Evolutionary conservation across 1,140 invertebrate species (phyloP), one percentile per base, ranked within the genome.

Genomic region (Pseudomyrmex sp.): DNA sequence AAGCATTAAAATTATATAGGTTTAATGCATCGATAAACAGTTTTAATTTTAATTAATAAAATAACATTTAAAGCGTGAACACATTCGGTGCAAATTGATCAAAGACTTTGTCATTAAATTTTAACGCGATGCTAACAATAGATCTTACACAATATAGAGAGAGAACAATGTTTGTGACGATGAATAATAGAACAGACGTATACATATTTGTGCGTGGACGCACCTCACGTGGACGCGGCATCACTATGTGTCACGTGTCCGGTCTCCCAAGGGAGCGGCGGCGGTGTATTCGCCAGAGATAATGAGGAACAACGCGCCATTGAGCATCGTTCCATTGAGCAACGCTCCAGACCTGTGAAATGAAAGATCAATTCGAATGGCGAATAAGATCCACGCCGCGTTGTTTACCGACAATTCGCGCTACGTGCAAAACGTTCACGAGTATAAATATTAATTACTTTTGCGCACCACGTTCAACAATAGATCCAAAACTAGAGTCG

Each of bases 241-340:
- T 93, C 92, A 20, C 84, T 84, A 15, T 88, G 88, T 50, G 84
- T 59, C 70, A 90, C 84, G 74, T 92, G 91, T 63, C 90, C 90
- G 46, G 91, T 92, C 76, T 94, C 92, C 94, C 93, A 94, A 46
- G 93, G 92, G 61, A 94, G 86, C n/a, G 93, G 92, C 20, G 93
- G 92, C 4, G 93, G 93, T 44, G 92, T 93, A 58, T 91, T 92
- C 5, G 91, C 90, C 77, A 94, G 88, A 44, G 93, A 94, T 77
- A 90, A 90, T n/a, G 90, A 92, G 44, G 93, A 94, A 89, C 94
- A 94, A 74, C 92, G 88, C 18, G 90, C 91, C 88, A 94, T 91
- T 23, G 94, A 94, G 84, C 92, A 94, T 63, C 90, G 91, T 69
- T 94, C 94, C 83, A 94, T 92, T 48, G 93, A 93, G 84, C 93